These are phyloP conservation scores for Perizoma affinitatum DNA, from an alignment of 2,888 invertebrate genomes.

Conservation along the genomic window DNA sequence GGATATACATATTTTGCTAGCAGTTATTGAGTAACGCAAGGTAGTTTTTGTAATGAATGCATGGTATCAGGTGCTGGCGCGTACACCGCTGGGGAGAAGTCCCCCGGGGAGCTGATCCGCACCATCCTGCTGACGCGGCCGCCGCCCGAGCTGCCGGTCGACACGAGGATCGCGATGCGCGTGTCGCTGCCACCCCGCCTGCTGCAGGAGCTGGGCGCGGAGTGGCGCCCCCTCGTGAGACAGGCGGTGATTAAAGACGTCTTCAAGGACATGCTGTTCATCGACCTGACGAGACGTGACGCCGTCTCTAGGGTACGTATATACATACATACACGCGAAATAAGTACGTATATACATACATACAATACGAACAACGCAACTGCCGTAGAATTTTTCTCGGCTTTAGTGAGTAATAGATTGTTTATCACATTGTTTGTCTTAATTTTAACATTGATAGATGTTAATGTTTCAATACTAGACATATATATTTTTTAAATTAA, in stretches of 20 bases:
- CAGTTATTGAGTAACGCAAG: no score
- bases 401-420: no score
- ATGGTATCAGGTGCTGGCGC: slow-evolving; percentile 13
- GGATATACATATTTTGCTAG: no score
- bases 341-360: no score
- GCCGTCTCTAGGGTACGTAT: slow-evolving; percentile 6
- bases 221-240: slow-evolving; percentile 58
- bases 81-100: slow-evolving; percentile 11
- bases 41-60: neutral
- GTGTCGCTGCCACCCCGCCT: slow-evolving; percentile 47
- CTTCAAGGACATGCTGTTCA: slow-evolving; percentile 57
- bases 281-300: slow-evolving; percentile 40
- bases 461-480: no score
- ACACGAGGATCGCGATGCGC: slow-evolving; percentile 9
- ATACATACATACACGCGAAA: no score
- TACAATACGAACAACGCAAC: no score
- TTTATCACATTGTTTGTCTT: no score
- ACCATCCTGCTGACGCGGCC: slow-evolving; percentile 59
- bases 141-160: slow-evolving; percentile 45
- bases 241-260: slow-evolving; percentile 44
- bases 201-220: slow-evolving; percentile 46
- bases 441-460: no score
- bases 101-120: slow-evolving; percentile 57
- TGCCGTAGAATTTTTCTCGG: no score
- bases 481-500: no score